Evolutionary conservation across 2,888 invertebrate species (phyloP).

Genomic region (Mythimna vitellina): DNA sequence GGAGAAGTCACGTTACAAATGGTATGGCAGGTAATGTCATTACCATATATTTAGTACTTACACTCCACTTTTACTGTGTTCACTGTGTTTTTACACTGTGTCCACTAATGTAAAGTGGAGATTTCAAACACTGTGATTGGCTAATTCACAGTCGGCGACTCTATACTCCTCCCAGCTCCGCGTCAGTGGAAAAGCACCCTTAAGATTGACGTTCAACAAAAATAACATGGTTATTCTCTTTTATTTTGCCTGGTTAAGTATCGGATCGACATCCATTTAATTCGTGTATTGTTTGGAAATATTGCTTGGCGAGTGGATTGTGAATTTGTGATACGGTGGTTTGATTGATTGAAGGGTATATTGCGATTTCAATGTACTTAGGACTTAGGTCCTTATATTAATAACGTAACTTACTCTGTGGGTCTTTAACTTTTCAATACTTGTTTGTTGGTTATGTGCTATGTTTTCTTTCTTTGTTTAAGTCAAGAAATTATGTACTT

Average conservation of each 20-base stretch:
- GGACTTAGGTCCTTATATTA: neutral
- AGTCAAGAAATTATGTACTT: too few species aligned
- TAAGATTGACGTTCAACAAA: conserved; percentile 14
- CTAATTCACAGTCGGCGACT: too few species aligned
- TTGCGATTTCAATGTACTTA: neutral
- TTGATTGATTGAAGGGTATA: conserved; percentile 7
- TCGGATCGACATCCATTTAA: conserved; percentile 1
- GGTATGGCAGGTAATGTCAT: too few species aligned
- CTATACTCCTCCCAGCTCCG: too few species aligned
- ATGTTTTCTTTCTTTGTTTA: too few species aligned
- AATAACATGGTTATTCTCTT: conserved; percentile 9
- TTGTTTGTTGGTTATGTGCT: too few species aligned
- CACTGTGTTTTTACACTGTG: too few species aligned
- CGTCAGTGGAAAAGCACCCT: neutral
- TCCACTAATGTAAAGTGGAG: too few species aligned
- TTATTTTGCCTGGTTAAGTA: conserved; percentile 18
- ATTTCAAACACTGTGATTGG: too few species aligned
- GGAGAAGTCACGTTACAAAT: too few species aligned
- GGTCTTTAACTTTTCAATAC: neutral
- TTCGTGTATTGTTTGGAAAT: conserved; percentile 22
- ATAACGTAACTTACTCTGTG: neutral
- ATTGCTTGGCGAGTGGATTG: neutral
- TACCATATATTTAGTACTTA: too few species aligned
- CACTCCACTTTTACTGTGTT: too few species aligned
- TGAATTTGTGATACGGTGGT: conserved; percentile 7